Percentiles rank a stretch among this genome's conserved stretches.
These are phyloP conservation scores for Agonopterix subpropinquella DNA, from an alignment of 2,888 invertebrate species.

Conservation along the genomic window DNA sequence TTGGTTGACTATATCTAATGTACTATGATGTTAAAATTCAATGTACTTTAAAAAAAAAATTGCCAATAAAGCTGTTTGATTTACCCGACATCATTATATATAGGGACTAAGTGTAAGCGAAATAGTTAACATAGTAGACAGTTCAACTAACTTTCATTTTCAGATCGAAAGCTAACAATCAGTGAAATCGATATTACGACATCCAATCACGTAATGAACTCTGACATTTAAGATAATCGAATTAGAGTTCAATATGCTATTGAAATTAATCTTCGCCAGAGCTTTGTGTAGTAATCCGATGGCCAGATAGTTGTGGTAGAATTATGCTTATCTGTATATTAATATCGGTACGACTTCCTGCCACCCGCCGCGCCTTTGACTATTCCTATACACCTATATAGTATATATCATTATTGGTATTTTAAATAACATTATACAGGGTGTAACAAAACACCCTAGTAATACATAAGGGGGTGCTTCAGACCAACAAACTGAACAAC, in stretches of 20 bases:
- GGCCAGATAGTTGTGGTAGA: slow-evolving; percentile 29
- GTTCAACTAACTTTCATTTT: background rate
- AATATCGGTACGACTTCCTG: slow-evolving; percentile 34
- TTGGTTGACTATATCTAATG: too few species aligned
- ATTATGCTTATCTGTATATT: slow-evolving; percentile 37
- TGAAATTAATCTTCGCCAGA: slow-evolving; percentile 28
- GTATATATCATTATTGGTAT: background rate
- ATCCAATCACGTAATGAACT: slow-evolving; percentile 31
- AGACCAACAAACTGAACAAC: too few species aligned
- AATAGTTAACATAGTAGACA: too few species aligned
- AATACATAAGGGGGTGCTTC: too few species aligned
- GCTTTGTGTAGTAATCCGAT: slow-evolving; percentile 45
- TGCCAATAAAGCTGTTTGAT: too few species aligned
- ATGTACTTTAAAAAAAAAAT: too few species aligned
- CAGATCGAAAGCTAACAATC: slow-evolving; percentile 1
- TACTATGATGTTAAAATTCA: too few species aligned
- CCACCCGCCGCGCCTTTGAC: slow-evolving; percentile 28
- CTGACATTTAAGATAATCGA: slow-evolving; percentile 46
- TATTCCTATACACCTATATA: background rate
- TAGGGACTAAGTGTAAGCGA: too few species aligned
- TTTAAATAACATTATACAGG: background rate
- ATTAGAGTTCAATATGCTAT: slow-evolving; percentile 40
- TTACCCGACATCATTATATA: too few species aligned
- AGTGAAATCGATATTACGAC: slow-evolving; percentile 11
- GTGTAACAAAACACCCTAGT: too few species aligned